Base-by-base conservation (phyloP, 64 coral and sea anemone genomes). In the Trachythela sp. region DNA sequence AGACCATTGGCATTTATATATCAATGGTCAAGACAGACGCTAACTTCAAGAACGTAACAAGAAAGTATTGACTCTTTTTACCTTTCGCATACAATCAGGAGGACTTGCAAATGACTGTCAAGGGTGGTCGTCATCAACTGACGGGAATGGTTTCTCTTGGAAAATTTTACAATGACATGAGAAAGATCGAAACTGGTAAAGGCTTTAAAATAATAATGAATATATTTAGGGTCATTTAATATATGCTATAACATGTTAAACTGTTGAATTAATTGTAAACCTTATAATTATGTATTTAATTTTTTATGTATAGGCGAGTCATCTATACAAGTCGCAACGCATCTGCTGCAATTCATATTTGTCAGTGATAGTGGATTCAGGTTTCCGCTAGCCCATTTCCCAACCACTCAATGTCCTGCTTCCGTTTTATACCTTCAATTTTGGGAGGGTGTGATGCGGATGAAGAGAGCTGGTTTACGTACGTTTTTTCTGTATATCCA, bases 351-450 rank as follows among this genome's bases (percentile, higher is more conserved):
- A 40, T 85, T 85, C 48, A 48, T 85, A 13, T 85, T 85, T 48
- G n/a, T 85, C 3, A 40, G 84, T 24, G 84, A 85, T 48, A 36
- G 84, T 48, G 84, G 84, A 39, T 85, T 43, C 39, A 85, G 84
- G n/a, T 85, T 85, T 31, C 84, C 84, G 39, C 36, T 85, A 0
- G 84, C 84, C 13, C 84, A 85, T 40, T 85, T 85, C 84, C 84
- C 84, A 85, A 85, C 84, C 39, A 18, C 26, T 22, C 20, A 85
- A 85, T 85, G 83, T 38, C 38, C 59, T 68, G 59, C 59, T 68
- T 68, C 59, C 20, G 59, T 68, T n/a, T 22, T 68, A 68, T 31
- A 68, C 30, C 59, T n/a, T 68, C 59, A 68, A 31, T 68, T 68
- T 31, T 68, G 59, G 59, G 59, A 68, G 15, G 59, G 59, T 31